phyloP scores from a whole-genome alignment of 1,140 invertebrate genomes.

The Apis cerana region DNA sequence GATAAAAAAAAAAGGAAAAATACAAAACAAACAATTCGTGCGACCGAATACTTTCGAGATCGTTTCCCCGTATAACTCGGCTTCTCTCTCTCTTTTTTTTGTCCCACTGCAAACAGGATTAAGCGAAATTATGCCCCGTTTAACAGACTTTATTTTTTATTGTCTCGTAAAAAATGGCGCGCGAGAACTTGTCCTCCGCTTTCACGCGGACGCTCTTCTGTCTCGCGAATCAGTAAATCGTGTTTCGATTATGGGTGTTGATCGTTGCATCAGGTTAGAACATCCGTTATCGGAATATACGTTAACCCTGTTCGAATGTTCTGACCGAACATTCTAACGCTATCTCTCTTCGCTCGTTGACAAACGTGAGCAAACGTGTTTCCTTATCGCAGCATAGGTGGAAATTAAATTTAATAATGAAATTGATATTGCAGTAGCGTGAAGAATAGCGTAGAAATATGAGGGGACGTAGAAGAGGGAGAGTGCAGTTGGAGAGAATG shows the following conservation, averaged over 20 bases:
- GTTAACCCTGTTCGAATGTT: neutral
- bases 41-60: neutral
- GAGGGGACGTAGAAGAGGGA: no score
- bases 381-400: no score
- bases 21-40: slow-evolving; percentile 13
- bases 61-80: neutral
- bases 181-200: neutral
- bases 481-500: no score
- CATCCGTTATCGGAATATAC: neutral
- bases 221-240: neutral
- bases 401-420: no score
- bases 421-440: no score
- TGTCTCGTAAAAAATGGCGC: neutral
- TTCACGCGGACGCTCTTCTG: no score
- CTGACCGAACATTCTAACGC: no score
- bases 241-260: neutral
- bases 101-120: neutral
- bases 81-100: neutral
- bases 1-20: neutral
- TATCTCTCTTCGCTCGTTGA: no score
- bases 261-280: neutral
- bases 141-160: neutral
- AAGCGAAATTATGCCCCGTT: neutral
- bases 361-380: no score
- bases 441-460: no score